These are phyloP conservation scores for Tetragonisca angustula DNA, from an alignment of 2,888 invertebrate species.

Conservation along the genomic window DNA sequence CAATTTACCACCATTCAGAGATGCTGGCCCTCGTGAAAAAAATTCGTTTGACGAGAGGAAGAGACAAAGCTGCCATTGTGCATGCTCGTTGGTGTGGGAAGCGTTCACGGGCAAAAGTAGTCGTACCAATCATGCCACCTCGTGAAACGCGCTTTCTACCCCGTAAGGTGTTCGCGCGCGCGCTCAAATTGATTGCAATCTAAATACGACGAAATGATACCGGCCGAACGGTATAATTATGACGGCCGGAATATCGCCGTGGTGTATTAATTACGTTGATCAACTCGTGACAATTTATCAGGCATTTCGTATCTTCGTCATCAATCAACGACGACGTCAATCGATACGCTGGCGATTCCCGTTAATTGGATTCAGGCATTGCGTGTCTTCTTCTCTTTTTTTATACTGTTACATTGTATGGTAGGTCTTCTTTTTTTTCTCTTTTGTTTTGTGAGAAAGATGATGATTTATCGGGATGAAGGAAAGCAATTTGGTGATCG, in stretches of 20 bases:
- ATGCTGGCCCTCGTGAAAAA: not conserved
- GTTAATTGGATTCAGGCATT: constrained; percentile 39
- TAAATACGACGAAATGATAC: constrained; percentile 58
- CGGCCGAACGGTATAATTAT: constrained; percentile 52
- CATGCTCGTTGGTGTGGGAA: constrained; percentile 19
- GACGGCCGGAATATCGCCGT: constrained; percentile 33
- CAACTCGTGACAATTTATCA: constrained; percentile 60
- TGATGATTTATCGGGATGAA: not conserved
- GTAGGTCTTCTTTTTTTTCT: no score
- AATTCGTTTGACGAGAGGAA: not conserved
- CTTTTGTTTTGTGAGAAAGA: not conserved
- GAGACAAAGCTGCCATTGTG: constrained; percentile 36
- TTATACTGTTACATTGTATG: not conserved
- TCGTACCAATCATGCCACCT: constrained; percentile 41
- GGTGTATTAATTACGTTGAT: constrained; percentile 61
- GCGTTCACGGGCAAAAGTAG: constrained; percentile 25
- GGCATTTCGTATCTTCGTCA: constrained; percentile 44
- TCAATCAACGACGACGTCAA: constrained; percentile 38
- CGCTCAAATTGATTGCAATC: constrained; percentile 56
- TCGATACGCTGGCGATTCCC: constrained; percentile 35
- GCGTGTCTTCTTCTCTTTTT: not conserved
- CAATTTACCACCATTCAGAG: constrained; percentile 9
- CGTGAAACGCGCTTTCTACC: constrained; percentile 46
- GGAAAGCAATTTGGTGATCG: not conserved
- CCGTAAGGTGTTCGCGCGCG: not conserved